Conservation (phyloP, 1,140 invertebrate genomes). For the Plodia interpunctella region DNA sequence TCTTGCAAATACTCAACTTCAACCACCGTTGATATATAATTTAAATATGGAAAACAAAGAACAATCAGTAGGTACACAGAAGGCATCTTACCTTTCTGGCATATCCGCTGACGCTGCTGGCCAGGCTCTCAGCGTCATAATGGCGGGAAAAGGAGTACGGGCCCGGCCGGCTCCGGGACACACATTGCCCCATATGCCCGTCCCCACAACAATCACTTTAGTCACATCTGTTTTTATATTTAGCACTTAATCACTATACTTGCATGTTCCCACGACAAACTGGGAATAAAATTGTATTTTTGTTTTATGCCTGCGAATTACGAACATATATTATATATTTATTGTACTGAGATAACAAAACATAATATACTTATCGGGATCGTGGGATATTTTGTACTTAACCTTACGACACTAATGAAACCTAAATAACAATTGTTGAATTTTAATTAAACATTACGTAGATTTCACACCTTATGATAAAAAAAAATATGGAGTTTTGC, state of each 20-base stretch:
- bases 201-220: constrained; percentile 39
- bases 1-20: too few relatives aligned
- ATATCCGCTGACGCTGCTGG: constrained; percentile 49
- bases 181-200: constrained; percentile 72
- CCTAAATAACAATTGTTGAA: too few relatives aligned
- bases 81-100: constrained; percentile 33
- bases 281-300: background rate
- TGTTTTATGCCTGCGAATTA: background rate
- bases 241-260: constrained; percentile 13
- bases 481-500: too few relatives aligned
- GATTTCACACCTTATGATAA: too few relatives aligned
- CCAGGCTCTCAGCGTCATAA: constrained; percentile 63
- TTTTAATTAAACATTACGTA: too few relatives aligned
- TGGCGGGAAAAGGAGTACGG: constrained; percentile 59
- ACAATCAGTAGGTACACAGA: too few relatives aligned
- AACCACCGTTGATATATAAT: too few relatives aligned
- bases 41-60: too few relatives aligned
- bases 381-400: background rate
- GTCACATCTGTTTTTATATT: constrained; percentile 35
- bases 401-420: too few relatives aligned
- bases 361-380: background rate
- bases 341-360: background rate
- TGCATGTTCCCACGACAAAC: background rate
- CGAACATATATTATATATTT: background rate
- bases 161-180: constrained; percentile 69